These are phyloP conservation scores for Reticulitermes lucifugus DNA, from an alignment of 2,888 invertebrate species.

Conservation along the genomic window DNA sequence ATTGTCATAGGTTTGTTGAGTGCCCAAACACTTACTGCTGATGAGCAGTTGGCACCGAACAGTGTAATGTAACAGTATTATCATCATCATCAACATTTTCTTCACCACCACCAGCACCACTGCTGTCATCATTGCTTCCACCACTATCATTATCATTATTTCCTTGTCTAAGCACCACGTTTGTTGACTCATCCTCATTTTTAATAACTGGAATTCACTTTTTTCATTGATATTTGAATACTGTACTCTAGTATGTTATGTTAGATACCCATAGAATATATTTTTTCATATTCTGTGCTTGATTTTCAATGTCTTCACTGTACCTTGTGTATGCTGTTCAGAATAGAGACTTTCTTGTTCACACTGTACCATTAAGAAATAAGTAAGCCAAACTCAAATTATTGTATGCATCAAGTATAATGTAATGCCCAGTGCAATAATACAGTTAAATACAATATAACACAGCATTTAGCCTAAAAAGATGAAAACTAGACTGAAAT, in stretches of 20 bases:
- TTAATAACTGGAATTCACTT: not conserved
- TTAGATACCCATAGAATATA: not conserved
- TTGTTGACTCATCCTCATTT: conserved; percentile 11
- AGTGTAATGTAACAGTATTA: conserved; percentile 28
- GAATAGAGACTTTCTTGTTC: too few relatives aligned
- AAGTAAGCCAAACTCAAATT: too few relatives aligned
- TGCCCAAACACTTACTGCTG: not conserved
- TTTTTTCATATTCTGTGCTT: not conserved
- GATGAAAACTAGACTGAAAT: too few relatives aligned
- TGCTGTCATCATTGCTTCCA: not conserved
- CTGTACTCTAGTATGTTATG: not conserved
- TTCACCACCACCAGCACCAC: not conserved
- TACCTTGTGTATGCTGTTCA: not conserved
- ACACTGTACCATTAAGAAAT: too few relatives aligned
- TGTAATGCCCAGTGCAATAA: too few relatives aligned
- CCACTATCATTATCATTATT: not conserved
- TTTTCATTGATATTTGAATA: not conserved
- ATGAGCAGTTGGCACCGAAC: not conserved
- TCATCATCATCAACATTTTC: not conserved
- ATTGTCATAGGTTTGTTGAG: not conserved
- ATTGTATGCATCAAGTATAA: too few relatives aligned
- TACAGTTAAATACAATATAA: too few relatives aligned
- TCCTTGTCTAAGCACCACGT: conserved; percentile 21
- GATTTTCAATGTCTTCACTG: not conserved
- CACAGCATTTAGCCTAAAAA: too few relatives aligned